Conservation (phyloP, 2,797 vertebrate species). For the Hemitrygon akajei region DNA sequence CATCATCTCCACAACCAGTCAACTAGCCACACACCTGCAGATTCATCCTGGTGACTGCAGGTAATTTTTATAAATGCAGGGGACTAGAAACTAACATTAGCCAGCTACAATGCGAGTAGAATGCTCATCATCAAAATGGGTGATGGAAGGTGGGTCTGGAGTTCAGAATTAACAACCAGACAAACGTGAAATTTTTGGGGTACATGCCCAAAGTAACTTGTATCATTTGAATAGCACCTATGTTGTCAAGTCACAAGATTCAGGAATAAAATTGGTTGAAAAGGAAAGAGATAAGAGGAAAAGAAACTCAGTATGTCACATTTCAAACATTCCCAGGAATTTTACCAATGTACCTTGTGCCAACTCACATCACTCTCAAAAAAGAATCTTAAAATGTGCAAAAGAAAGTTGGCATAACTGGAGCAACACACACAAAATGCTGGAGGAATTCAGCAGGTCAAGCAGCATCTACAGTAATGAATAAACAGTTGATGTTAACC, state of each 20-base stretch:
- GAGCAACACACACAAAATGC: too few species aligned
- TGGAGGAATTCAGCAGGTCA: too few species aligned
- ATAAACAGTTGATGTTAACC: background rate
- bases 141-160: background rate
- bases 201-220: background rate
- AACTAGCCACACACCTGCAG: background rate
- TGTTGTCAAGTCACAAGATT: too few species aligned
- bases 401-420: too few species aligned
- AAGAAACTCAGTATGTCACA: background rate
- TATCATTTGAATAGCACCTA: background rate
- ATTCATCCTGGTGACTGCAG: background rate
- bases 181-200: background rate
- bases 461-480: too few species aligned
- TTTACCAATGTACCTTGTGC: background rate
- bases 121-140: too few species aligned
- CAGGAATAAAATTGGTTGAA: background rate
- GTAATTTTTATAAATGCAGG: background rate
- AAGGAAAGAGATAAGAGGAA: background rate
- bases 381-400: too few species aligned
- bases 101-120: background rate
- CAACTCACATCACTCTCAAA: too few species aligned
- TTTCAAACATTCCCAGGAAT: background rate
- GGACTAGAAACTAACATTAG: background rate
- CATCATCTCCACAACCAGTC: too few species aligned
- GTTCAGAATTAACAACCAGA: background rate